A percentile compares a stretch with the other conserved stretches of the same genome.
Conservation (phyloP, 1,140 invertebrate genomes). For the Lycorma delicatula region DNA sequence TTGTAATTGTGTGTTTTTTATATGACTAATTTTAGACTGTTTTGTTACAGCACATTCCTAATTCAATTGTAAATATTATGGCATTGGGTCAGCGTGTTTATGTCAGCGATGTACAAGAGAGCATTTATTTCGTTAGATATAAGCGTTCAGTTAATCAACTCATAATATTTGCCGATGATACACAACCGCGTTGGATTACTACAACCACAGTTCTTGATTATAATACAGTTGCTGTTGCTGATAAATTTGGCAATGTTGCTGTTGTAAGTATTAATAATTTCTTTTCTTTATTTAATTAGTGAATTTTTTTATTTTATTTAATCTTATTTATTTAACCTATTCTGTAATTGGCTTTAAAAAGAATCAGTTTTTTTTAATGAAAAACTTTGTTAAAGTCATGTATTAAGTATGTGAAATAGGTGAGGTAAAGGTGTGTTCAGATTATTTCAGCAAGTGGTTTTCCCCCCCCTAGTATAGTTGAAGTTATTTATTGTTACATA, state of each 20-base stretch:
- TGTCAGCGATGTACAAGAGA: constrained; percentile 95
- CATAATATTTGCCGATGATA: constrained; percentile 97
- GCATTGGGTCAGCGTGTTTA: constrained; percentile 89
- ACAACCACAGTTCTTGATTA: constrained; percentile 90
- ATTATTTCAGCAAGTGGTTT: too few species aligned
- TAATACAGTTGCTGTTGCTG: constrained; percentile 89
- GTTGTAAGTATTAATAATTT: constrained; percentile 73
- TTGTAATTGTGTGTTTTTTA: too few species aligned
- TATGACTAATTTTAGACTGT: too few species aligned
- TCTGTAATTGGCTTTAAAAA: too few species aligned
- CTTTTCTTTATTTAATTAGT: too few species aligned
- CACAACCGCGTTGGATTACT: constrained; percentile 92
- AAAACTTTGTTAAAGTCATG: too few species aligned
- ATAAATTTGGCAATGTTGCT: constrained; percentile 98
- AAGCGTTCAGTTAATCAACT: constrained; percentile 94
- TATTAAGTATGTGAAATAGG: too few species aligned
- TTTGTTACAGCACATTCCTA: constrained; percentile 86
- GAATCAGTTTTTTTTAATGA: too few species aligned
- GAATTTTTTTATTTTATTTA: too few species aligned
- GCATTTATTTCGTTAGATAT: constrained; percentile 93
- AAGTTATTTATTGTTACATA: too few species aligned
- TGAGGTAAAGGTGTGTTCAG: too few species aligned
- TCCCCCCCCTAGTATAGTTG: background rate
- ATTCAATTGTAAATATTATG: constrained; percentile 88
- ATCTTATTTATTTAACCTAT: too few species aligned